Base-by-base conservation (phyloP, 2,113 vertebrate species). In the Mus spicilegus region DNA sequence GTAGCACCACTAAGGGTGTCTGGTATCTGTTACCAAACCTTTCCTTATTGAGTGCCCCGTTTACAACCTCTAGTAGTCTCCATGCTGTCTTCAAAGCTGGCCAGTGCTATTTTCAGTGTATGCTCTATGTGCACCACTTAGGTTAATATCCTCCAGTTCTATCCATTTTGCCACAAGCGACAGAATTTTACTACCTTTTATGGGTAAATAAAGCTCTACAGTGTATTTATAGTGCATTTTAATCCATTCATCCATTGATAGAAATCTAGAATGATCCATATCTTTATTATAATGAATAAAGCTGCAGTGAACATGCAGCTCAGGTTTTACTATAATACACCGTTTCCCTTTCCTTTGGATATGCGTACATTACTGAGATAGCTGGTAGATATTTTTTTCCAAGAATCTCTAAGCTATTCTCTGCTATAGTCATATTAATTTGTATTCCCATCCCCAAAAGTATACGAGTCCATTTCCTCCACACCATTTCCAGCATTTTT, bases 11-110 rank as follows among this genome's bases (percentile, higher is more conserved):
- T 46, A 56, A n/a, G 36, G 9, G 20, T 13, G 6, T 87, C 56
- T 26, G 46, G 13, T 36, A 30, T 6, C 7, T 6, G 9, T 69
- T 42, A 17, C 6, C 9, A 3, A 73, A 3, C 26, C 12, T 70
- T 56, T 63, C 22, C 42, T 58, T 58, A n/a, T 28, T 56, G 84
- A 58, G 0, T 5, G 7, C 22, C 13, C 30, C 42, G n/a, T 63
- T 42, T 3, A 24, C 56, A 61, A 3, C 1, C n/a, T 61, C n/a
- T 16, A 3, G 24, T 16, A 84, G 3, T 42, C 13, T 8, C 22
- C 36, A 13, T 30, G 2, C 77, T 2, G 0, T 2, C 1, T 80
- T 80, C n/a, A 24, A 4, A 4, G 39, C 58, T 30, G 33, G 12
- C 7, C 76, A 14, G 36, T 58, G 67, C 24, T 42, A 70, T 65